Evolutionary conservation across 1,140 invertebrate genomes (phyloP).

Genomic region (Megalonaias nervosa): DNA sequence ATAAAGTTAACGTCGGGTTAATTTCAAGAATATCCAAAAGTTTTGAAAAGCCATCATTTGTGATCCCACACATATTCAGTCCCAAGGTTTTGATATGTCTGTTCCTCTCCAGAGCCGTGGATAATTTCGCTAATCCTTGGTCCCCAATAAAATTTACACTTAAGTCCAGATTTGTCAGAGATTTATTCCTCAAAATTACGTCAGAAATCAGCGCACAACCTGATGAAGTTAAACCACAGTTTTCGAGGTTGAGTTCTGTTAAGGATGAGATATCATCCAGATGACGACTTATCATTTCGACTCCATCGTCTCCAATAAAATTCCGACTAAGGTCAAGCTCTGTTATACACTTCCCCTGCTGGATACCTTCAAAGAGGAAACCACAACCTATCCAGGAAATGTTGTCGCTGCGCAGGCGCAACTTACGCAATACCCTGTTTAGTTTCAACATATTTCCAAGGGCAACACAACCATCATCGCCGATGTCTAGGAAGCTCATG

Average conservation of each 20-base stretch:
- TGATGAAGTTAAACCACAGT: constrained; percentile 60
- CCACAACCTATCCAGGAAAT: constrained; percentile 62
- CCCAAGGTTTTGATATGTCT: constrained; percentile 62
- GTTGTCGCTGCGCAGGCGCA: constrained; percentile 59
- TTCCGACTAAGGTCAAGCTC: constrained; percentile 64
- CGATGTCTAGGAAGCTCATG: constrained; percentile 63
- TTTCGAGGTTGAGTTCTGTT: constrained; percentile 63
- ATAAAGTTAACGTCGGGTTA: constrained; percentile 54
- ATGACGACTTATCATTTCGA: constrained; percentile 57
- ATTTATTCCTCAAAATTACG: constrained; percentile 58
- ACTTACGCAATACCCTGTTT: constrained; percentile 59
- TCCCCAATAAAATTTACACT: constrained; percentile 66
- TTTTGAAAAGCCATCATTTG: constrained; percentile 65
- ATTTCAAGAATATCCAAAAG: constrained; percentile 63
- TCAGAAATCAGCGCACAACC: constrained; percentile 59
- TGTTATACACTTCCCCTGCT: constrained; percentile 45
- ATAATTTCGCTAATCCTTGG: constrained; percentile 57
- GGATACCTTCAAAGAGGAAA: constrained; percentile 55
- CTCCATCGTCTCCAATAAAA: constrained; percentile 56
- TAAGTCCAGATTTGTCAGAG: constrained; percentile 59
- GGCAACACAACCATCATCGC: constrained; percentile 53
- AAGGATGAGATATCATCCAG: constrained; percentile 53
- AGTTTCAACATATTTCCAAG: constrained; percentile 59
- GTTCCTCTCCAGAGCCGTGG: constrained; percentile 58
- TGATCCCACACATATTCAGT: constrained; percentile 68